These are phyloP conservation scores for Girardia tigrina DNA, from an alignment of 2,888 invertebrate genomes.

Conservation along the genomic window DNA sequence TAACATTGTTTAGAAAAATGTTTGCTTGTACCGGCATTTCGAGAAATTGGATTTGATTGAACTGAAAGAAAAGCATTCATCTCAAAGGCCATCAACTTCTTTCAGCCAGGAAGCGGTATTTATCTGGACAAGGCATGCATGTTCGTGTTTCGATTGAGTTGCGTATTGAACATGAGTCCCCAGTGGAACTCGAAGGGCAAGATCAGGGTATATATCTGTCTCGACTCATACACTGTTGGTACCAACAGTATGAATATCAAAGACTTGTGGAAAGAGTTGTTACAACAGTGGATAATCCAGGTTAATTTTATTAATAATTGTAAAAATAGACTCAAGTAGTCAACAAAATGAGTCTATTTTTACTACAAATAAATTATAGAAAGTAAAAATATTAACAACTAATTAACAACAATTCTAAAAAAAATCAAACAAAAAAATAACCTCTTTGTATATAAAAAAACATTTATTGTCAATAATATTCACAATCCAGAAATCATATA, in stretches of 20 bases:
- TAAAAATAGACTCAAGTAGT: too few relatives aligned
- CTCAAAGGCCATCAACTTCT: constrained; percentile 64
- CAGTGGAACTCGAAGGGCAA: constrained; percentile 47
- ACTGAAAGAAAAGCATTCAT: background rate
- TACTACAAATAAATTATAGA: too few relatives aligned
- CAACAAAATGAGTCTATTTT: too few relatives aligned
- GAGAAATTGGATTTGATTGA: constrained; percentile 59
- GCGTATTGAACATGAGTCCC: constrained; percentile 71
- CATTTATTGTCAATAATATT: too few relatives aligned
- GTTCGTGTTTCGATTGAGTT: constrained; percentile 88
- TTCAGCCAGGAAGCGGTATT: constrained; percentile 65
- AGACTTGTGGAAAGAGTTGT: background rate
- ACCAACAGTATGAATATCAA: background rate
- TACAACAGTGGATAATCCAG: background rate
- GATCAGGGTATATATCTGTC: background rate
- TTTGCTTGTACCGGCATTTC: constrained; percentile 82
- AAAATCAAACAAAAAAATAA: too few relatives aligned
- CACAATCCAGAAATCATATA: too few relatives aligned
- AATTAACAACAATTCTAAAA: too few relatives aligned
- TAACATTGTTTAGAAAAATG: constrained; percentile 72
- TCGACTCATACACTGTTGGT: background rate
- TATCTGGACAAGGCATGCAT: constrained; percentile 73
- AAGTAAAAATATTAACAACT: too few relatives aligned
- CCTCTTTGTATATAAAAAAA: too few relatives aligned
- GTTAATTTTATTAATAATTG: too few relatives aligned